Evolutionary conservation across 2,113 vertebrate species (phyloP).

Genomic region (Todiramphus chloris): DNA sequence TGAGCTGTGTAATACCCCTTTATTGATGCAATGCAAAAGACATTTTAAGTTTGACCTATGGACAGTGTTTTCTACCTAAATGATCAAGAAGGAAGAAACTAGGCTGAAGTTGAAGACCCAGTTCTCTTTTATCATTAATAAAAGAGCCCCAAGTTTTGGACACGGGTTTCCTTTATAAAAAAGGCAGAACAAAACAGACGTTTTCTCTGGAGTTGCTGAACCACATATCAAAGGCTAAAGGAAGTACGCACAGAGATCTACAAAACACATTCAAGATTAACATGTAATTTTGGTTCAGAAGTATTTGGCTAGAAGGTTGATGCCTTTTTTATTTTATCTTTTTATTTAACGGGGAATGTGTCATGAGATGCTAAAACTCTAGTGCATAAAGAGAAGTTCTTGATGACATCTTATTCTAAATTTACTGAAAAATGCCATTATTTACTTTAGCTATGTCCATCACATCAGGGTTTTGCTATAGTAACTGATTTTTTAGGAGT

Average conservation of each 20-base stretch:
- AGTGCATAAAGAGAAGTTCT: not conserved
- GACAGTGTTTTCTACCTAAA: not conserved
- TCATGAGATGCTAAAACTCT: not conserved
- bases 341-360: not conserved
- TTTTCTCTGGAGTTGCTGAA: not conserved
- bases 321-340: not conserved
- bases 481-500: not conserved
- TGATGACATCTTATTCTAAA: not conserved
- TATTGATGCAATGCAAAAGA: not conserved
- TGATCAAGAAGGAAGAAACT: not conserved
- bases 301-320: not conserved
- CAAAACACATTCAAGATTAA: not conserved
- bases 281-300: not conserved
- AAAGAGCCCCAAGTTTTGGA: not conserved
- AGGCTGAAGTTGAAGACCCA: not conserved
- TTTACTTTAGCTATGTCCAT: not conserved
- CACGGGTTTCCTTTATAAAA: not conserved
- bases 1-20: not conserved
- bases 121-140: not conserved
- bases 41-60: not conserved
- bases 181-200: not conserved
- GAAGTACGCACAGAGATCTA: not conserved
- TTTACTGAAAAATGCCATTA: not conserved
- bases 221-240: not conserved
- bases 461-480: not conserved